Evolutionary conservation across 2,113 vertebrate genomes (phyloP), one percentile per base, ranked within the genome.

Genomic region (Sciurus niger): DNA sequence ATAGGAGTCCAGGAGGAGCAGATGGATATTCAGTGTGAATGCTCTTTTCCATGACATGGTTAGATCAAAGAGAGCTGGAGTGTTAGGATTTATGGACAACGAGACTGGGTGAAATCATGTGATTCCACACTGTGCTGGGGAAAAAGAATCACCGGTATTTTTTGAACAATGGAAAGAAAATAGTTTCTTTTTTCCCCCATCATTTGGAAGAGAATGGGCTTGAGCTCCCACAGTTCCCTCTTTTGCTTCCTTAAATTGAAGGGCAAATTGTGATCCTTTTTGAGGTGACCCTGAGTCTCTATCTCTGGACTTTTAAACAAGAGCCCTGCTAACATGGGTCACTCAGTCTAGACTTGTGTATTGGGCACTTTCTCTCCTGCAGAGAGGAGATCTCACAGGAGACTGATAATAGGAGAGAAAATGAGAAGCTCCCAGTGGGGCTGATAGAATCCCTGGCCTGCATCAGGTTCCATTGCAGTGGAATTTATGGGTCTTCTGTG

Each of bases 1-100:
- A 46, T 0, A 48, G 90, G 22, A 28, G 32, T 83, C 58, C 53
- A 40, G 18, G 65, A 70, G 85, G 65, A 84, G 32, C 25, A 43
- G 32, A 14, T 37, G 3, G 1, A 20, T 85, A 70, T 89, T 93
- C 13, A 76, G 63, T 53, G 30, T 63, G 40, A 48, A 20, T 22
- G 25, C 30, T 91, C 48, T 87, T 83, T 89, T 90, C 70, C 40
- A 11, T 68, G 93, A 55, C 16, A 68, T n/a, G 34, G 6, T 83
- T 79, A 63, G 43, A 70, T 87, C 37, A 53, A 40, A 78, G 93
- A 84, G 96, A 77, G 53, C 68, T 58, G 17, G 28, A 93, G 28
- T 70, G 3, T 30, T 65, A 53, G 68, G 28, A 16, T 28, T 85
- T 65, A 58, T 48, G 55, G 55, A 68, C 82, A 77, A 9, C 24